A percentile compares a stretch with the other conserved stretches of the same genome.
Conservation (phyloP, 2,888 invertebrate genomes). For the Eledona agricola region DNA sequence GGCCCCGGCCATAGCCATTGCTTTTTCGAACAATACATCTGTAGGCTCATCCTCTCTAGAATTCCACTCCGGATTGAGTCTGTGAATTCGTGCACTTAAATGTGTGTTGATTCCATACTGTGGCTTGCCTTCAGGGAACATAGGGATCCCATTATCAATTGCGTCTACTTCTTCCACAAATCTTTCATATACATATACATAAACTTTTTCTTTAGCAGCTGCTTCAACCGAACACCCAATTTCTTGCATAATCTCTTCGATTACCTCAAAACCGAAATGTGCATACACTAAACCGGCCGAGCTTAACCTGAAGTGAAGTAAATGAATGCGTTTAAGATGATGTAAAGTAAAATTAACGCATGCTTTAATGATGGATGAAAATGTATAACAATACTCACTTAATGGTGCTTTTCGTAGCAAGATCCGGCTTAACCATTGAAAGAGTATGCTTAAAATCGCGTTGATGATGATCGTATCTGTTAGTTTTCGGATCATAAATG, state of each 20-base stretch:
- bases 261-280: conserved; percentile 85
- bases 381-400: conserved; percentile 58
- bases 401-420: conserved; percentile 69
- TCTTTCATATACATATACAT: conserved; percentile 79
- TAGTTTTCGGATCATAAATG: conserved; percentile 77
- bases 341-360: too few species aligned
- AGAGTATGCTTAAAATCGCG: conserved; percentile 75
- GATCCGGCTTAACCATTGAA: conserved; percentile 70
- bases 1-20: conserved; percentile 77
- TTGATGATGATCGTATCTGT: conserved; percentile 96
- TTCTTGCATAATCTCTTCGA: conserved; percentile 67
- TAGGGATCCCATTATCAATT: conserved; percentile 95
- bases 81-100: conserved; percentile 77
- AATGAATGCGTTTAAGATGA: too few species aligned
- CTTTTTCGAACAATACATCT: conserved; percentile 76
- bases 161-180: conserved; percentile 96
- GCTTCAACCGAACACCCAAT: conserved; percentile 61
- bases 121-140: conserved; percentile 75
- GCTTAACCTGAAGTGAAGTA: conserved; percentile 74
- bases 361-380: too few species aligned
- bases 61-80: conserved; percentile 89
- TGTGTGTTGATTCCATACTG: conserved; percentile 82
- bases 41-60: conserved; percentile 61
- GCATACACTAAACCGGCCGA: conserved; percentile 94
- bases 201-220: conserved; percentile 68